Conservation (phyloP, 53 echinoderm and acorn worm species). For the Crossaster papposus region DNA sequence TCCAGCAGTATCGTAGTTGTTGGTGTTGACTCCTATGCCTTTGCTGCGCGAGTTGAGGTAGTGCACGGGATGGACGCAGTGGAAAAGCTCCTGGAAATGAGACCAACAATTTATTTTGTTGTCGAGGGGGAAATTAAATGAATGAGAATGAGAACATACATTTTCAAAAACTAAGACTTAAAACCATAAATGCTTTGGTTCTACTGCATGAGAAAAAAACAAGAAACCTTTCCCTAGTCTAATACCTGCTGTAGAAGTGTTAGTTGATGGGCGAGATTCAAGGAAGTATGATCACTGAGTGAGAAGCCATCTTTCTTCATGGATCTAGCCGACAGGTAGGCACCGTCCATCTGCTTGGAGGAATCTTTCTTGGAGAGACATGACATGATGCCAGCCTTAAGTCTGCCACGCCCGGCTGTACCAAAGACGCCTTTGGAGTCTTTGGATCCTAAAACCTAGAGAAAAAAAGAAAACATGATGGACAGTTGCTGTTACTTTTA, state of each 20-base stretch:
- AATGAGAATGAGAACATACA: too few species aligned
- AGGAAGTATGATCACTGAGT: slow-evolving; percentile 81
- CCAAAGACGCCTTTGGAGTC: slow-evolving; percentile 6
- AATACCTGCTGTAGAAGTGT: slow-evolving; percentile 95
- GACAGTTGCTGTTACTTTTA: background rate
- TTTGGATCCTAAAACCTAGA: slow-evolving; percentile 7
- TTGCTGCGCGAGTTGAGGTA: slow-evolving; percentile 90
- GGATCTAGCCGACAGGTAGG: slow-evolving; percentile 72
- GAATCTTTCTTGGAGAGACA: slow-evolving; percentile 75
- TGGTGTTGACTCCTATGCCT: slow-evolving; percentile 84
- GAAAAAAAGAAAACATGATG: background rate
- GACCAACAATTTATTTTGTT: background rate
- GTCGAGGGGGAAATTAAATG: too few species aligned
- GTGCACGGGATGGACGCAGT: slow-evolving; percentile 80
- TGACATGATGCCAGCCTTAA: slow-evolving; percentile 74
- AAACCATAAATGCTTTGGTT: background rate
- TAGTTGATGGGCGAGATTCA: slow-evolving; percentile 71
- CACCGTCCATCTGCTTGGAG: slow-evolving; percentile 32
- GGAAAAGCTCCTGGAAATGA: slow-evolving; percentile 74
- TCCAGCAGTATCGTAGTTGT: slow-evolving; percentile 39
- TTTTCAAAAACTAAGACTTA: too few species aligned
- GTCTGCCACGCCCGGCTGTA: slow-evolving; percentile 37
- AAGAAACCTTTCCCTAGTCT: slow-evolving; percentile 14
- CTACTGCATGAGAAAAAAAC: background rate
- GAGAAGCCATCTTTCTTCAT: slow-evolving; percentile 77